phyloP scores from a whole-genome alignment of 2,888 invertebrate genomes.

The Eilema depressum region DNA sequence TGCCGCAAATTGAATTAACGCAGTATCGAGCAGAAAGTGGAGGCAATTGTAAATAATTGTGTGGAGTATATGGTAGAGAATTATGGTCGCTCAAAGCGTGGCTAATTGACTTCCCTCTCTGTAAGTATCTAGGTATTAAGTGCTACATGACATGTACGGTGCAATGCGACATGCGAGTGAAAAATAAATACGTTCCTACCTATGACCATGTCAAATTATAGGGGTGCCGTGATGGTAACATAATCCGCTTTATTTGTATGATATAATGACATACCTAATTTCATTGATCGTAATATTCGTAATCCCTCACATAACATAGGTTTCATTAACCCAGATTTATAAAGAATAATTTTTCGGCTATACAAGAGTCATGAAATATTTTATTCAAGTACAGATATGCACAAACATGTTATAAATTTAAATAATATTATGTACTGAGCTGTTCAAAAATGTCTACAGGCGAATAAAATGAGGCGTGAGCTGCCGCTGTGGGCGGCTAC shows the following conservation, averaged over 20 bases:
- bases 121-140: no score
- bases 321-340: background rate
- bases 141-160: background rate
- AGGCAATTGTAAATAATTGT: slow-evolving; percentile 3
- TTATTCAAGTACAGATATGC: background rate
- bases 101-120: background rate
- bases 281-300: no score
- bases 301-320: no score
- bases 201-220: no score
- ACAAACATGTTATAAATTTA: background rate
- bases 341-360: background rate
- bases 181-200: no score
- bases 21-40: slow-evolving; percentile 31
- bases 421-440: background rate
- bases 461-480: slow-evolving; percentile 28
- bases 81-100: background rate
- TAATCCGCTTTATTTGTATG: no score
- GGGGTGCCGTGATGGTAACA: no score
- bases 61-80: background rate
- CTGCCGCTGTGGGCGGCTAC: slow-evolving; percentile 57
- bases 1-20: slow-evolving; percentile 38
- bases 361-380: background rate
- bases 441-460: slow-evolving; percentile 31
- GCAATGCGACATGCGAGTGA: no score
- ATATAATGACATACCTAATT: no score